phyloP scores from a whole-genome alignment of 2,797 vertebrate genomes.

The Phyllotis vaccarum region DNA sequence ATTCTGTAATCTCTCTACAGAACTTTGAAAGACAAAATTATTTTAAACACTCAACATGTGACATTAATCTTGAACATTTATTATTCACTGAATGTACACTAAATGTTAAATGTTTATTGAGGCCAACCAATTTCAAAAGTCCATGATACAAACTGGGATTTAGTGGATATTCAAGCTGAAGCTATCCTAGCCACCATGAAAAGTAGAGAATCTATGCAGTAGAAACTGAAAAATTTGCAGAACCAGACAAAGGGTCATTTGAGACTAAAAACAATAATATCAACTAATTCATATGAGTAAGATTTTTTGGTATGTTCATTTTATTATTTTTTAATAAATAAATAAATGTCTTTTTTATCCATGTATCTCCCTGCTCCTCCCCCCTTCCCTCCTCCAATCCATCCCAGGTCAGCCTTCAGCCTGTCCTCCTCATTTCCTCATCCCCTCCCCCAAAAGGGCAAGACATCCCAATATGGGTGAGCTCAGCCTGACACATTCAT shows the following conservation, averaged over 20 bases:
- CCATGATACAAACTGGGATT: background rate
- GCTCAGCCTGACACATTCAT: too few relatives aligned
- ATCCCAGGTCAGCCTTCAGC: too few relatives aligned
- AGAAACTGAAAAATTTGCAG: constrained; percentile 1
- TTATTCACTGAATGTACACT: background rate
- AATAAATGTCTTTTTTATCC: too few relatives aligned
- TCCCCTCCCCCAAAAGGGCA: too few relatives aligned
- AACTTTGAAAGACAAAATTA: background rate
- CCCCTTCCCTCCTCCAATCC: too few relatives aligned
- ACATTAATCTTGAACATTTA: background rate
- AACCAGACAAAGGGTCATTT: background rate
- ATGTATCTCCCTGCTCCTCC: too few relatives aligned
- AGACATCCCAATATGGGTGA: too few relatives aligned
- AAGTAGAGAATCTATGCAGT: background rate
- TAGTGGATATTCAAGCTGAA: background rate
- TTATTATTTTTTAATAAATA: too few relatives aligned
- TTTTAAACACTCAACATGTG: background rate
- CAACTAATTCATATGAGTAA: background rate
- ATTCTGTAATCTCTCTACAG: background rate
- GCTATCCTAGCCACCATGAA: background rate
- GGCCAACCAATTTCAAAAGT: background rate
- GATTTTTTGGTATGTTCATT: too few relatives aligned
- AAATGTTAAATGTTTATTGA: background rate
- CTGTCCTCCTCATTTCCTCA: too few relatives aligned
- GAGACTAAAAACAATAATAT: background rate